Base-by-base conservation (phyloP, 2,888 invertebrate species). In the Eristalinus sepulchralis region DNA sequence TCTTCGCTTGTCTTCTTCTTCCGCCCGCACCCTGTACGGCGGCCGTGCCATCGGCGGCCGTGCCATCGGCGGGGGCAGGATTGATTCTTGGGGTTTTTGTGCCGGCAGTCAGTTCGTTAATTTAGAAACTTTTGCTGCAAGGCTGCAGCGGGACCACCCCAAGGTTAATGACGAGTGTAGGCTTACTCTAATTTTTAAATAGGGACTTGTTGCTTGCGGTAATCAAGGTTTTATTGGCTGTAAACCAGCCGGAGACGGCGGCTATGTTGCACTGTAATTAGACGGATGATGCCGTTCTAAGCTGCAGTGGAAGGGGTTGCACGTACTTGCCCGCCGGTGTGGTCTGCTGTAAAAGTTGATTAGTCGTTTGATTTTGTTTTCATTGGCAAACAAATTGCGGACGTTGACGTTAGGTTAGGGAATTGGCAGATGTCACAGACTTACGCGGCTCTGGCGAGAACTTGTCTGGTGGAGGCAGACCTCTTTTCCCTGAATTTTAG, bases 101-200 rank as follows among this genome's bases (percentile, higher is more conserved):
- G 34, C 27, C 68, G 31, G 55, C 67, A 77, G 77, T 81, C 68
- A 60, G 64, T 79, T 86, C 83, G 62, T 79, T 83, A 86, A 79
- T 86, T 71, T 75, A 82, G 71, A 79, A 47, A 67, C 57, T 62
- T 78, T 73, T 70, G 66, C 64, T 70, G 66, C 70, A 57, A 24
- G 63, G 60, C 27, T 62, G 55, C n/a, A 22, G 55, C 22, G 39
- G 24, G 82, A 83, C 83, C 86, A 86, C 86, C 85, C 39, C 66
- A 78, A 64, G 73, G 86, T 63, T 78, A 82, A 70, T 82, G 82
- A 82, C 68, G 71, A 76, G 81, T 85, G 63, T 67, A 71, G 77
- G 11, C 47, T 70, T 66, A 20, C 60, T 70, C 70, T 71, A 75
- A 57, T 71, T 83, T 59, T 70, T 47, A 67, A 53, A 55, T 73